Conservation (phyloP, 2,888 invertebrate species). For the Steromphala cineraria region DNA sequence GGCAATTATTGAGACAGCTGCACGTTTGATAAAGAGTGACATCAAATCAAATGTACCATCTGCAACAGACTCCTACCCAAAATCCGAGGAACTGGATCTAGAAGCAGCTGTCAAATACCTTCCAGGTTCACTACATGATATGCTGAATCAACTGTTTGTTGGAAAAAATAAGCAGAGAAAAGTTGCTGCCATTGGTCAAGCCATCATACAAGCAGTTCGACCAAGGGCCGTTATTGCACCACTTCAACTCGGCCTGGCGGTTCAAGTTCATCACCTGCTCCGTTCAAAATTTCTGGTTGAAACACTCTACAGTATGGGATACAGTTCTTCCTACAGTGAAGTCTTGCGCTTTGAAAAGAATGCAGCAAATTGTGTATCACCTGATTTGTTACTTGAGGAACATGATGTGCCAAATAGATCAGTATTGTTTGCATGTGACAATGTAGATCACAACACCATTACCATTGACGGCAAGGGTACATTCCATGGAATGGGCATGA, state of each 20-base stretch:
- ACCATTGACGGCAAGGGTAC: background rate
- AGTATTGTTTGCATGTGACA: background rate
- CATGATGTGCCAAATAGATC: background rate
- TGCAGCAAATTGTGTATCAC: background rate
- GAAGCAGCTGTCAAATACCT: slow-evolving; percentile 28
- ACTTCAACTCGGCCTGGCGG: slow-evolving; percentile 46
- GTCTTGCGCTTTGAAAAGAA: slow-evolving; percentile 17
- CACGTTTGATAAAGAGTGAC: too few relatives aligned
- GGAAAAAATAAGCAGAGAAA: slow-evolving; percentile 22
- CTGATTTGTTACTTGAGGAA: background rate
- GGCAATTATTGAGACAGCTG: too few relatives aligned
- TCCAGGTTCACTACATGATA: slow-evolving; percentile 29
- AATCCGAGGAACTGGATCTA: background rate
- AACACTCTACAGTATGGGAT: slow-evolving; percentile 42
- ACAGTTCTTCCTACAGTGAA: slow-evolving; percentile 42
- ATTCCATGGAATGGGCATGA: too few relatives aligned
- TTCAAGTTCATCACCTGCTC: slow-evolving; percentile 51
- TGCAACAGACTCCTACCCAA: background rate
- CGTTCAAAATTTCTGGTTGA: slow-evolving; percentile 50
- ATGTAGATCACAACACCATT: background rate
- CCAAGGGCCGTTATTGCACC: slow-evolving; percentile 46
- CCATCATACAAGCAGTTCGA: slow-evolving; percentile 45
- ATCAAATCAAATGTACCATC: background rate
- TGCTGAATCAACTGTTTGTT: slow-evolving; percentile 27
- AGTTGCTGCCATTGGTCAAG: slow-evolving; percentile 27